Base-by-base conservation (phyloP, 1,140 invertebrate species). In the Anastatus disparis region DNA sequence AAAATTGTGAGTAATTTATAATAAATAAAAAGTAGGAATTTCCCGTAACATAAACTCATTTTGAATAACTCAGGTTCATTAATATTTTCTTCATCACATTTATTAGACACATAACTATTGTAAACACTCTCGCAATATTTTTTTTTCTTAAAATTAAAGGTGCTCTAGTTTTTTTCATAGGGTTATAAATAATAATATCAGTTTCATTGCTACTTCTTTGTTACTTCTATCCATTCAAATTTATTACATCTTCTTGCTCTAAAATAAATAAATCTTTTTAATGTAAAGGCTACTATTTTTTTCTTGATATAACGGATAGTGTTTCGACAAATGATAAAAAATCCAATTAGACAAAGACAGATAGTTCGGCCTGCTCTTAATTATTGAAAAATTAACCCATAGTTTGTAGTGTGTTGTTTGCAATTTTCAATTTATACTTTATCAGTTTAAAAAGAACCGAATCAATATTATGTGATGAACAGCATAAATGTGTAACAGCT, bases 101-200 rank as follows among this genome's bases (percentile, higher is more conserved):
- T 81, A 48, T 88, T 89, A 75, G 83, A 79, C 26, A 90, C 84
- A 78, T 91, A 93, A 48, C 89, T 89, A 27, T 90, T 84, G 80
- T 91, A 91, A 67, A 91, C 89, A 70, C 84, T 87, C 90, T 91
- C 2, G 90, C 85, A 61, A 89, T 81, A 35, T 90, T 84, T 26
- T 90, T 87, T 77, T 92, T 89, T 74, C 83, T 88, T 9, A 93
- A 77, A 71, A 93, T 89, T 20, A 95, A 79, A 1, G 92, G 91
- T 55, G 93, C 91, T 82, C 91, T 90, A 35, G 85, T 81, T 69
- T 89, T 90, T 31, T 89, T 84, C 10, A 90, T 81, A 73, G 89
- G 88, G 80, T 94, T 94, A 77, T 92, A 93, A 53, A 94, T 78
- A 71, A 82, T 84, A 27, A 92, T 87, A 59, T 88, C 86, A 0